Evolutionary conservation across 2,888 invertebrate genomes (phyloP).

Genomic region (Invenusta paracnida): DNA sequence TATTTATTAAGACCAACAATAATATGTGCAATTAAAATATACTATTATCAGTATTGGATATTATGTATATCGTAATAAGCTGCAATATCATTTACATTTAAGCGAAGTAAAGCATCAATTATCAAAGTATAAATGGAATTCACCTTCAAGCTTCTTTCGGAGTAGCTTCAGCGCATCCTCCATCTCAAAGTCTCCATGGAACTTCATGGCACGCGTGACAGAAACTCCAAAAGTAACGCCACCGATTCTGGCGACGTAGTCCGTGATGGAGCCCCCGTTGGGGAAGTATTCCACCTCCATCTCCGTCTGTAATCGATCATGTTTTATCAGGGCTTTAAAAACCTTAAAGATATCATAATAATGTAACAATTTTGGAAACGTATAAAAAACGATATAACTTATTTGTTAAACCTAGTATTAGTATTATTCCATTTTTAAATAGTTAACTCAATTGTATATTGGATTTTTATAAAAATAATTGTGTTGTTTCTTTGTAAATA

Average conservation of each 20-base stretch:
- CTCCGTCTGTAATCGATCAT: slow-evolving; percentile 58
- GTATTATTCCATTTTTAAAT: not conserved
- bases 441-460: not conserved
- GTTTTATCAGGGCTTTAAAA: too few relatives aligned
- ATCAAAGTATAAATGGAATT: too few relatives aligned
- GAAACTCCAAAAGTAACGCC: slow-evolving; percentile 55
- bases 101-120: too few relatives aligned
- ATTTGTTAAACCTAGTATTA: not conserved
- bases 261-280: slow-evolving; percentile 56
- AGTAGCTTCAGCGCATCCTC: slow-evolving; percentile 53
- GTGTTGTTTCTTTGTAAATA: too few relatives aligned
- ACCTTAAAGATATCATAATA: not conserved
- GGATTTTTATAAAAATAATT: too few relatives aligned
- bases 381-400: not conserved
- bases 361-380: not conserved
- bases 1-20: too few relatives aligned
- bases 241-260: slow-evolving; percentile 53
- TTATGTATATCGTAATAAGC: too few relatives aligned
- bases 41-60: too few relatives aligned
- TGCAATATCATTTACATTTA: too few relatives aligned
- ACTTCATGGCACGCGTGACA: slow-evolving; percentile 58
- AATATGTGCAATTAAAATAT: too few relatives aligned
- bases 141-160: slow-evolving; percentile 55
- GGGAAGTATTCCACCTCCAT: slow-evolving; percentile 58
- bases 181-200: slow-evolving; percentile 49